Conservation (phyloP, 2,113 vertebrate species). For the Leiothrix lutea region DNA sequence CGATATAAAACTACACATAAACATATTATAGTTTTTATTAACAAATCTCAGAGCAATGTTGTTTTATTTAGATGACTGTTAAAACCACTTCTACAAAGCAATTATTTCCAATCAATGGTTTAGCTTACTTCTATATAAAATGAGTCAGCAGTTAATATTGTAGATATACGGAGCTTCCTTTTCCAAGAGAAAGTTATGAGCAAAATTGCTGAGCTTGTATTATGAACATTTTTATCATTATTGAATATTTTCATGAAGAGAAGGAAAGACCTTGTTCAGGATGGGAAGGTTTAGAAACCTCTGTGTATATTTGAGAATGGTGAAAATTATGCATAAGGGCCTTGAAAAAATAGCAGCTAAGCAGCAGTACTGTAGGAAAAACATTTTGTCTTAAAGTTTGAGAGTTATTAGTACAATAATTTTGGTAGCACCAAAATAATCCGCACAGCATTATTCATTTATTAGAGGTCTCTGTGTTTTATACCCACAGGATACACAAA, state of each 20-base stretch:
- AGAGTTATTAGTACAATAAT: background rate
- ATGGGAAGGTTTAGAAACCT: background rate
- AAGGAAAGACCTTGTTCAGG: background rate
- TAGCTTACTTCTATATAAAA: background rate
- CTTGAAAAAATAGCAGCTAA: background rate
- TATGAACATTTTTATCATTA: background rate
- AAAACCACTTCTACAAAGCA: background rate
- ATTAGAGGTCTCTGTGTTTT: background rate
- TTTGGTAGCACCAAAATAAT: background rate
- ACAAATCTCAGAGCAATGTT: background rate
- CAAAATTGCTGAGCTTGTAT: background rate
- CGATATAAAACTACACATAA: background rate
- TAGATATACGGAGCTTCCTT: background rate
- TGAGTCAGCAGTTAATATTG: background rate
- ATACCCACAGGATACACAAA: background rate
- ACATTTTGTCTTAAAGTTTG: background rate
- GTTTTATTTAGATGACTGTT: slow-evolving; percentile 2
- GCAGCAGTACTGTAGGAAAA: background rate
- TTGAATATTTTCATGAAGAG: background rate
- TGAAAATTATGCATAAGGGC: background rate
- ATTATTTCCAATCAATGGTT: background rate
- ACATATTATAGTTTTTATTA: background rate
- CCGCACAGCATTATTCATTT: background rate
- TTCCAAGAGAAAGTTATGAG: background rate
- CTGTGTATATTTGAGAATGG: background rate